Base-by-base conservation (phyloP, 2,797 vertebrate genomes). In the Myoxocephalus aenaeus region DNA sequence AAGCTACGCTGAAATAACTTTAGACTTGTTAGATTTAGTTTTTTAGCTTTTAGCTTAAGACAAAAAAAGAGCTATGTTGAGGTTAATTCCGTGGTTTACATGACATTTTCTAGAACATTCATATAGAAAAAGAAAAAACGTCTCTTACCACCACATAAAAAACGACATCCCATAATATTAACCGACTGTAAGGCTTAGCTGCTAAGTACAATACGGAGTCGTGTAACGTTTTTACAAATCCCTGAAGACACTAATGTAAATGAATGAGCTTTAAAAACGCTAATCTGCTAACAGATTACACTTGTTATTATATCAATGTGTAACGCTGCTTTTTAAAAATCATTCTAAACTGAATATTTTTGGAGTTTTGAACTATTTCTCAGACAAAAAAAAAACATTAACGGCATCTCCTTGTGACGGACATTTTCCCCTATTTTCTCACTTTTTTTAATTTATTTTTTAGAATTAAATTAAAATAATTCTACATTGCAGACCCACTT, bases 181-280 rank as follows among this genome's bases (percentile, higher is more conserved):
- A 46, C 36, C 17, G 53, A 62, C 54, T 59, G 66, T 87, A 77
- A 78, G 77, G 83, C 69, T 73, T 74, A 56, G 34, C 22, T 74
- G 70, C 62, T 62, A n/a, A 51, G 14, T 72, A 77, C 66, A 79
- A 72, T 32, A 68, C 61, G 78, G 27, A 81, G 57, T 64, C 63
- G 51, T 72, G 56, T 27, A 42, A 72, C 64, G 54, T 22, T 80
- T 67, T 65, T 65, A 70, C 58, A 70, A 62, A 79, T 83, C 76
- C 83, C 87, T 87, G 85, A 87, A 87, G 67, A 83, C 68, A 72
- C 25, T 32, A 61, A 80, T 53, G 69, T 54, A 68, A 61, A 70
- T 65, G 3, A 69, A 72, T 18, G 20, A 62, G 5, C 7, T 75
- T 75, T 59, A 53, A 76, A 78, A 29, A 48, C 2, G 46, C 70